These are phyloP conservation scores for Colossoma macropomum DNA, from an alignment of 2,113 vertebrate species.

Conservation along the genomic window DNA sequence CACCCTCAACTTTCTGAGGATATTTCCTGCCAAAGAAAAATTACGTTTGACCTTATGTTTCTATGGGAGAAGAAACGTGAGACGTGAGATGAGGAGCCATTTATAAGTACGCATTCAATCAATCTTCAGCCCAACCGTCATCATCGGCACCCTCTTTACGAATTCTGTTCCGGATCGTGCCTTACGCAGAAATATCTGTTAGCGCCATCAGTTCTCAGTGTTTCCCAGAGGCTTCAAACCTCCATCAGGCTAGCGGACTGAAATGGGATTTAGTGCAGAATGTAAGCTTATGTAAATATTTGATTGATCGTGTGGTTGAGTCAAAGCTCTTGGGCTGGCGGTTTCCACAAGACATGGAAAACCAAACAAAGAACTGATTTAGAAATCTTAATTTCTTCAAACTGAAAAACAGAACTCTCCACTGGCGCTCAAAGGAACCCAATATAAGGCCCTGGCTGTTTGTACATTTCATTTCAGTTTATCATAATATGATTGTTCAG, in stretches of 20 bases:
- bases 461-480: no score
- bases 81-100: neutral
- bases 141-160: neutral
- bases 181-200: slow-evolving; percentile 2
- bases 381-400: neutral
- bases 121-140: neutral
- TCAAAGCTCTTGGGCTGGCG: neutral
- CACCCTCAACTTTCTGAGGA: no score
- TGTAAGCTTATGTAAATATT: slow-evolving; percentile 23
- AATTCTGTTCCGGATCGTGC: neutral
- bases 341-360: slow-evolving; percentile 16
- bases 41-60: no score
- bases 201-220: slow-evolving; percentile 15
- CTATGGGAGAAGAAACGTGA: no score
- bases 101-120: neutral
- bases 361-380: neutral
- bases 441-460: neutral
- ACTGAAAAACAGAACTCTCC: neutral
- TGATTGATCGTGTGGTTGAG: neutral
- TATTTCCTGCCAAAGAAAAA: no score
- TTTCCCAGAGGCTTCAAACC: slow-evolving; percentile 9
- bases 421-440: neutral
- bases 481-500: neutral
- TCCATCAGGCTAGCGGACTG: neutral
- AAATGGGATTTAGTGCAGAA: neutral